A percentile compares a stretch with the other conserved stretches of the same genome.
These are phyloP conservation scores for Candidula unifasciata DNA, from an alignment of 2,888 invertebrate genomes.

Conservation along the genomic window DNA sequence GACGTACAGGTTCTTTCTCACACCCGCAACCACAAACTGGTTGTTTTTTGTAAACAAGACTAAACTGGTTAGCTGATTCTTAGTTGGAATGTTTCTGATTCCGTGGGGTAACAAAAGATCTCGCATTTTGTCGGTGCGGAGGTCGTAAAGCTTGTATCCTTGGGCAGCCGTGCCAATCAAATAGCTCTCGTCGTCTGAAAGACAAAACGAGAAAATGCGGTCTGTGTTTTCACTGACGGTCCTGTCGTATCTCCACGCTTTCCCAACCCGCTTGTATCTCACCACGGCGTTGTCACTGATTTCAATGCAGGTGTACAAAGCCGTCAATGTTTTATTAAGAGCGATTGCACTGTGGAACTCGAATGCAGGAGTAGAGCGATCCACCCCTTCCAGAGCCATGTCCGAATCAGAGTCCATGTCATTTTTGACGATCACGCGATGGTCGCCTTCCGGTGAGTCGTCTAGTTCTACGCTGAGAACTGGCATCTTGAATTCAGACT, in stretches of 20 bases:
- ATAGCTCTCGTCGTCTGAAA: slow-evolving; percentile 89
- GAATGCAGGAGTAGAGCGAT: slow-evolving; percentile 72
- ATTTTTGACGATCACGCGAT: slow-evolving; percentile 68
- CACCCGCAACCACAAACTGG: slow-evolving; percentile 95
- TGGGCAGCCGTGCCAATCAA: slow-evolving; percentile 83
- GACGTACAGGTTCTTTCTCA: slow-evolving; percentile 94
- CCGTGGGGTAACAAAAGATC: slow-evolving; percentile 80
- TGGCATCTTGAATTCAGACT: slow-evolving; percentile 68
- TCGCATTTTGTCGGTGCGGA: slow-evolving; percentile 72
- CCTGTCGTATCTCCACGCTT: slow-evolving; percentile 72
- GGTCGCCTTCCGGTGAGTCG: slow-evolving; percentile 56
- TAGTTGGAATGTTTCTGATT: slow-evolving; percentile 93
- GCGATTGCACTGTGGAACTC: slow-evolving; percentile 77
- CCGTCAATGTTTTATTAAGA: slow-evolving; percentile 66
- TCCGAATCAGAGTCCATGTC: slow-evolving; percentile 69
- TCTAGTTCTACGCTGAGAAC: slow-evolving; percentile 65
- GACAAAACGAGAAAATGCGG: slow-evolving; percentile 81
- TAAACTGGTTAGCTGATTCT: slow-evolving; percentile 92
- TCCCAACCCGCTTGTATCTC: slow-evolving; percentile 68
- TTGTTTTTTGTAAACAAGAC: slow-evolving; percentile 92
- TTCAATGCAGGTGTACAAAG: slow-evolving; percentile 76
- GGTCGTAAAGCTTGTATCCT: slow-evolving; percentile 78
- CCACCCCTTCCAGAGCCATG: slow-evolving; percentile 73
- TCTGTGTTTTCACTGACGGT: slow-evolving; percentile 74
- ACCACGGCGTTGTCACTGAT: slow-evolving; percentile 76